These are phyloP conservation scores for Melanargia galathea DNA, from an alignment of 2,888 invertebrate species.

Conservation along the genomic window DNA sequence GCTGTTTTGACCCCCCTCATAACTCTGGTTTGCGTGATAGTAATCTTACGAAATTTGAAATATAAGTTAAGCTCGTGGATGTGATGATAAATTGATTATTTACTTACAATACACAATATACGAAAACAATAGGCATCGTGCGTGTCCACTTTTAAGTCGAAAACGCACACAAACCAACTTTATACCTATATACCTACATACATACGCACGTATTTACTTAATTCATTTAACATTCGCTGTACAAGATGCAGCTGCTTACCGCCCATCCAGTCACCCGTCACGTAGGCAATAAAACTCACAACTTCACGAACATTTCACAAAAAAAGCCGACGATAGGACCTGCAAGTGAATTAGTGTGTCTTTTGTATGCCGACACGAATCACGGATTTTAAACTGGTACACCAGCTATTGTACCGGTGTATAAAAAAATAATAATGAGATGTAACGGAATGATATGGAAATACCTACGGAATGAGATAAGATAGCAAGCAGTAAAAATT, in stretches of 20 bases:
- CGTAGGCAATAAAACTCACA: constrained; percentile 68
- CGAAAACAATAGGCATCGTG: constrained; percentile 24
- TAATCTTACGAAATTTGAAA: too few relatives aligned
- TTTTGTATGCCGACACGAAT: constrained; percentile 45
- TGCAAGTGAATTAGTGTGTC: constrained; percentile 65
- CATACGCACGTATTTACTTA: constrained; percentile 13
- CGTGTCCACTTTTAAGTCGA: constrained; percentile 24
- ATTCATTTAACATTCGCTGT: constrained; percentile 34
- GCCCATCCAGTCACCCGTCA: constrained; percentile 57
- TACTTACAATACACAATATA: neutral
- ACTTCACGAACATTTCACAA: constrained; percentile 65
- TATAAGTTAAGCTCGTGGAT: neutral
- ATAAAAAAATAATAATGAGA: too few relatives aligned
- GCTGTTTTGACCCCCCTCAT: too few relatives aligned
- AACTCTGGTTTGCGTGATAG: too few relatives aligned
- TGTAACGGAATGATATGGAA: too few relatives aligned
- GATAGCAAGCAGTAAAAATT: too few relatives aligned
- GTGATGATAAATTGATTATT: neutral
- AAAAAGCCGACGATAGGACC: constrained; percentile 57
- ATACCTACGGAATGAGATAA: too few relatives aligned
- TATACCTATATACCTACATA: constrained; percentile 7
- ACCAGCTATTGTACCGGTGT: too few relatives aligned
- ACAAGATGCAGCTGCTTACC: constrained; percentile 38
- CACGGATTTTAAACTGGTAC: constrained; percentile 32
- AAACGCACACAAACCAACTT: constrained; percentile 10